Evolutionary conservation across 2,888 invertebrate species (phyloP), one percentile per base, ranked within the genome.

Genomic region (Lasioglossum pauxillum): DNA sequence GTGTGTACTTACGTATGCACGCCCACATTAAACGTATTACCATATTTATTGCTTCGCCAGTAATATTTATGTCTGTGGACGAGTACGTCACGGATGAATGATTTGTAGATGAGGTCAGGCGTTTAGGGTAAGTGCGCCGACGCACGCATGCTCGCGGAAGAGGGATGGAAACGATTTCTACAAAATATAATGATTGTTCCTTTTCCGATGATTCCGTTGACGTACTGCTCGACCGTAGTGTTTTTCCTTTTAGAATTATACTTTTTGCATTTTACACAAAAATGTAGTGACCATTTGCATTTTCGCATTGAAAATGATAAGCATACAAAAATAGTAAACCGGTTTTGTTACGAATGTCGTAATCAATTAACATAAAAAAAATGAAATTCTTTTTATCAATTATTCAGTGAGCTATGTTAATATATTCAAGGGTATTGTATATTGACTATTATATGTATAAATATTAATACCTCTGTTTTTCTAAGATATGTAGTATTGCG

Each of bases 31-130:
- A 76, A 81, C 84, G 80, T 81, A 91, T 92, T 92, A 89, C 76
- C 92, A 90, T 90, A 90, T 91, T 92, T 91, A 92, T 92, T 88
- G 90, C 82, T 85, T 85, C 72, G 88, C 71, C 84, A 60, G 84
- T 49, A 84, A 90, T 87, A 87, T 85, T 91, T 80, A 83, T 78
- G 79, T 53, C 78, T 78, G 82, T 79, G 81, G 86, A 82, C 80
- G 83, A 82, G 75, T 83, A 89, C 80, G 89, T 91, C 85, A 84
- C 72, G 84, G 84, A 87, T 87, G 85, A 90, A 85, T 75, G 88
- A 90, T 86, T 86, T 76, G 82, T 84, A 82, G 88, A 88, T 82
- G 85, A 78, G 89, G 79, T 81, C 86, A 82, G 84, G 75, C 83
- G 81, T 88, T 90, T 86, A 73, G 86, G 79, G 67, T 86, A 86